A percentile compares a stretch with the other conserved stretches of the same genome.
Conservation (phyloP, 2,888 invertebrate genomes). For the Aricia artaxerxes region DNA sequence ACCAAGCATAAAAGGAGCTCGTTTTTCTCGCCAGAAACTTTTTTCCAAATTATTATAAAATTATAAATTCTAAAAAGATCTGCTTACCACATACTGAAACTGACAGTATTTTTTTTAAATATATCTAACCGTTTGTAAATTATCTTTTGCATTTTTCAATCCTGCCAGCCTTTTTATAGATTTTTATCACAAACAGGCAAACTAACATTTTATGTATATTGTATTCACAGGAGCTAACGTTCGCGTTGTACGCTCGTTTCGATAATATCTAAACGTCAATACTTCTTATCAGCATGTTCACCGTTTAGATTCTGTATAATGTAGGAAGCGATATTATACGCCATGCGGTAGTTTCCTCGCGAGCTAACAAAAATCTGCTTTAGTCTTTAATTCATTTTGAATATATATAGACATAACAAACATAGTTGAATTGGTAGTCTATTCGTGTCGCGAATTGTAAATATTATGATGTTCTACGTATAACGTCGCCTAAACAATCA, state of each 20-base stretch:
- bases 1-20: no score
- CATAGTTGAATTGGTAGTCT: neutral
- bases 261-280: conserved; percentile 8
- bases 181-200: neutral
- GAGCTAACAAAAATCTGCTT: neutral
- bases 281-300: neutral
- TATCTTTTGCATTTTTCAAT: no score
- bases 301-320: neutral
- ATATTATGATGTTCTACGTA: no score
- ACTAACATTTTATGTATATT: neutral
- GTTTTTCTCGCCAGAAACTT: no score
- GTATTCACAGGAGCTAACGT: neutral
- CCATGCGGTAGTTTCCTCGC: neutral
- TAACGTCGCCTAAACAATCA: no score
- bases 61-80: no score
- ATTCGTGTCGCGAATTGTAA: no score
- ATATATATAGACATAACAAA: neutral
- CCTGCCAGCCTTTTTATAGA: no score
- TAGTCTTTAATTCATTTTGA: neutral
- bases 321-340: neutral
- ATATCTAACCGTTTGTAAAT: no score
- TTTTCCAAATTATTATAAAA: no score
- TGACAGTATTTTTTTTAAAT: no score
- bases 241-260: neutral
- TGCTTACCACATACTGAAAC: no score